These are phyloP conservation scores for Strix aluco DNA, from an alignment of 2,113 vertebrate species.

Conservation along the genomic window DNA sequence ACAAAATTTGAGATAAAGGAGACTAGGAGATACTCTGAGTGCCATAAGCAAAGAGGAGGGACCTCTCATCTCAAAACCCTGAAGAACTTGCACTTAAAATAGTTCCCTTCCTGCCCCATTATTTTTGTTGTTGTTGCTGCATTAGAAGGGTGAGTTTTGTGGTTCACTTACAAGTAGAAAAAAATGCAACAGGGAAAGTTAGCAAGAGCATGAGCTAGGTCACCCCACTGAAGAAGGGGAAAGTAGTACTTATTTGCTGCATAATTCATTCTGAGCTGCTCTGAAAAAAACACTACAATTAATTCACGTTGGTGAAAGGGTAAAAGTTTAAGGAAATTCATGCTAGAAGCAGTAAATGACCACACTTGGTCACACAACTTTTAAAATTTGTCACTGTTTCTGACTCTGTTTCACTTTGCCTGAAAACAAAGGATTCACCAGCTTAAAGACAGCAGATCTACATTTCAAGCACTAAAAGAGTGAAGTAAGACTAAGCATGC, in stretches of 20 bases:
- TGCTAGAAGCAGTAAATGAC: not conserved
- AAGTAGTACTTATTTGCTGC: not conserved
- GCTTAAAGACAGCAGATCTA: not conserved
- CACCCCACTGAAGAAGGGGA: not conserved
- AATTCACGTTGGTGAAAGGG: not conserved
- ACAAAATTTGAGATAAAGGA: not conserved
- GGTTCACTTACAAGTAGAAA: not conserved
- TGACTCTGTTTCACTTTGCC: not conserved
- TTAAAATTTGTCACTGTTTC: not conserved
- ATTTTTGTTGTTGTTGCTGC: not conserved
- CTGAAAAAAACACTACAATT: not conserved
- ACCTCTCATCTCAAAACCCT: not conserved
- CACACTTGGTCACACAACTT: not conserved
- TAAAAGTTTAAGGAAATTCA: not conserved
- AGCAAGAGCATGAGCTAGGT: not conserved
- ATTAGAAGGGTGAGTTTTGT: not conserved
- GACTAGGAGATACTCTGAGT: not conserved
- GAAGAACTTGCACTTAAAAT: not conserved
- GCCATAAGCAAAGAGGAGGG: not conserved
- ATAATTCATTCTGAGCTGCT: not conserved
- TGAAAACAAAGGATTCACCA: not conserved
- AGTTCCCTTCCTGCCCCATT: not conserved
- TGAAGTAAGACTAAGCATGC: not conserved
- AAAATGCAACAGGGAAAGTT: not conserved
- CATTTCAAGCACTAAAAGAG: not conserved